Conservation (phyloP, 1,140 invertebrate species). For the Drosophila ercepeae region DNA sequence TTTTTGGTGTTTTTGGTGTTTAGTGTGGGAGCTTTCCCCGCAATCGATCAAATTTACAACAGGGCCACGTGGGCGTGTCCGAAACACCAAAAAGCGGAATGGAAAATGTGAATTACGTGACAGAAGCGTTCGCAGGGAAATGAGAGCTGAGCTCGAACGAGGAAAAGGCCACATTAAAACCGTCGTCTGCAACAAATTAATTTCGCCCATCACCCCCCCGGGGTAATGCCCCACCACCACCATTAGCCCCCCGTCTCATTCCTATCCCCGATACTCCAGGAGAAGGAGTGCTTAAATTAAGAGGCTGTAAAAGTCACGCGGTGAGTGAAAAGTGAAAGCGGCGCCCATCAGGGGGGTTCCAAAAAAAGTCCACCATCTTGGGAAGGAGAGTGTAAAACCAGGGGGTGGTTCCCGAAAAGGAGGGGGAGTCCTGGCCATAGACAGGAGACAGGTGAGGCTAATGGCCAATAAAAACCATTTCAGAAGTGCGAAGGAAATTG, state of each 20-base stretch:
- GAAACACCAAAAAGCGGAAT: conserved; percentile 46
- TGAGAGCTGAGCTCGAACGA: conserved; percentile 10
- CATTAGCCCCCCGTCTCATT: conserved; percentile 18
- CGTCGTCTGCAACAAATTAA: conserved; percentile 80
- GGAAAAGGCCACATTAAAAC: conserved; percentile 73
- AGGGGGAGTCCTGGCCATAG: neutral
- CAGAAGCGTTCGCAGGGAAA: conserved; percentile 50
- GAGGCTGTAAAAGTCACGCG: conserved; percentile 81
- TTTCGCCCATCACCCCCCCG: conserved; percentile 32
- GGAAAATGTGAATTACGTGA: conserved; percentile 80
- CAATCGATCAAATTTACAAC: conserved; percentile 67
- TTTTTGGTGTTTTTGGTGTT: neutral
- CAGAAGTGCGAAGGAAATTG: conserved; percentile 17
- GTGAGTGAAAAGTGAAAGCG: conserved; percentile 75
- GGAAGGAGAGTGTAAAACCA: neutral
- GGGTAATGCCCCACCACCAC: conserved; percentile 1
- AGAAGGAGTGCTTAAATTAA: conserved; percentile 74
- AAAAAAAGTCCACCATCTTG: conserved; percentile 60
- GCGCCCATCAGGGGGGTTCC: conserved; percentile 39
- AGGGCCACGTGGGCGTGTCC: conserved; percentile 30
- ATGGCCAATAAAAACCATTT: conserved; percentile 77
- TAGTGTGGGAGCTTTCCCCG: conserved; percentile 16
- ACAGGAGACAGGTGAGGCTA: conserved; percentile 66
- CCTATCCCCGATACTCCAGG: no score
- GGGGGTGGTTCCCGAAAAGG: neutral